A percentile compares a stretch with the other conserved stretches of the same genome.
Conservation (phyloP, 2,113 vertebrate genomes). For the Bombycilla garrulus region DNA sequence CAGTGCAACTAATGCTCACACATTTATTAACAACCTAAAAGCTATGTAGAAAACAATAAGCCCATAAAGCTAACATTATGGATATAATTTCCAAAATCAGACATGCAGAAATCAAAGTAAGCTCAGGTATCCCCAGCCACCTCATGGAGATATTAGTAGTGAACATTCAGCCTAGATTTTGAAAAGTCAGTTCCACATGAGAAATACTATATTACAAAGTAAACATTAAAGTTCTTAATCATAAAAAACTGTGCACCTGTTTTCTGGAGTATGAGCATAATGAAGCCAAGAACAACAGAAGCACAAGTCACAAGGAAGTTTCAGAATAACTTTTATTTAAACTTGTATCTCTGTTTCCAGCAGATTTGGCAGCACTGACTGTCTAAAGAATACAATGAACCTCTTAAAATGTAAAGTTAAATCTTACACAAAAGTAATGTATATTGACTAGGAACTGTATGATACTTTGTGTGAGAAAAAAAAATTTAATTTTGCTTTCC, state of each 20-base stretch:
- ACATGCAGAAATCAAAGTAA: neutral
- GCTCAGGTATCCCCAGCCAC: neutral
- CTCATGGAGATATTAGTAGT: neutral
- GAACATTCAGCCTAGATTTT: neutral
- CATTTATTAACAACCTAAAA: neutral
- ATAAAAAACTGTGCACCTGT: conserved; percentile 27
- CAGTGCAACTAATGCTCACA: neutral
- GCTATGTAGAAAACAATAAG: neutral
- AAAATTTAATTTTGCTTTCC: neutral
- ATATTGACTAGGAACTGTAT: neutral
- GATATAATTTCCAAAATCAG: neutral
- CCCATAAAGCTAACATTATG: neutral
- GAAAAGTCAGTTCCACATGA: neutral
- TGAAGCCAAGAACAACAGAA: conserved; percentile 34
- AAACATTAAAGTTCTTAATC: neutral
- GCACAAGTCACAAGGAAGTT: conserved; percentile 22
- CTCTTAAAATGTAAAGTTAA: neutral
- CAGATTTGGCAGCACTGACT: conserved; percentile 22
- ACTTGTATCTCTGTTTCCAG: conserved; percentile 12
- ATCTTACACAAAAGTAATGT: neutral
- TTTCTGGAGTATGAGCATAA: conserved; percentile 8
- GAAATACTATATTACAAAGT: neutral
- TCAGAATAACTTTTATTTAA: conserved; percentile 50
- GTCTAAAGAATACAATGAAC: neutral
- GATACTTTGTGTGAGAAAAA: neutral